These are phyloP conservation scores for Drosophila rubida DNA, from an alignment of 2,888 invertebrate species.

Conservation along the genomic window DNA sequence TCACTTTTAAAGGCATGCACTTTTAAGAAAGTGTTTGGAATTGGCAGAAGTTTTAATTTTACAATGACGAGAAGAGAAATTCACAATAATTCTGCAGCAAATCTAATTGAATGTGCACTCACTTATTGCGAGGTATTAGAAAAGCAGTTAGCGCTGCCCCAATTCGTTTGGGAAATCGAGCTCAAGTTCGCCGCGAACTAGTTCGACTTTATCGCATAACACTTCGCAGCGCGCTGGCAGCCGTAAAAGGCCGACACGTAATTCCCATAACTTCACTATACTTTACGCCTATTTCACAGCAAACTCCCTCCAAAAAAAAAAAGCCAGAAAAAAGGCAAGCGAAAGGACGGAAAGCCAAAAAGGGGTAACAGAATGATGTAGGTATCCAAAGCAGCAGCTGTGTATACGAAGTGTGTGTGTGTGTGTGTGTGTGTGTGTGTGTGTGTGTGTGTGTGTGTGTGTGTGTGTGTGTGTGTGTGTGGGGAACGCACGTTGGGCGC, in stretches of 20 bases:
- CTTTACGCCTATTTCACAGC: conserved; percentile 72
- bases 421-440: too few species aligned
- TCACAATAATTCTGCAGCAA: too few species aligned
- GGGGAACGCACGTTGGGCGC: conserved; percentile 32
- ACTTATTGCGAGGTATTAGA: neutral
- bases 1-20: too few species aligned
- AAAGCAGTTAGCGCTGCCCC: too few species aligned
- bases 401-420: too few species aligned
- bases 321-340: neutral
- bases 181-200: conserved; percentile 1
- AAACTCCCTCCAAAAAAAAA: conserved; percentile 34
- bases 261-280: conserved; percentile 64
- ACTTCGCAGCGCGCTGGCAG: conserved; percentile 26
- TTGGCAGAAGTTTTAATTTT: too few species aligned
- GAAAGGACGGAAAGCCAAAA: neutral
- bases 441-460: too few species aligned
- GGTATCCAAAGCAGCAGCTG: neutral
- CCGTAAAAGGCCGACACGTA: conserved; percentile 62
- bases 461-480: conserved; percentile 3
- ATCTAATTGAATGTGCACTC: too few species aligned
- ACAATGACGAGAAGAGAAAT: too few species aligned
- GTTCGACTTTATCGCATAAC: neutral
- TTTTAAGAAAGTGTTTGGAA: too few species aligned
- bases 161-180: neutral
- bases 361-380: conserved; percentile 2